Conservation (phyloP, 2,888 invertebrate species). For the Alentia gelatinosa region DNA sequence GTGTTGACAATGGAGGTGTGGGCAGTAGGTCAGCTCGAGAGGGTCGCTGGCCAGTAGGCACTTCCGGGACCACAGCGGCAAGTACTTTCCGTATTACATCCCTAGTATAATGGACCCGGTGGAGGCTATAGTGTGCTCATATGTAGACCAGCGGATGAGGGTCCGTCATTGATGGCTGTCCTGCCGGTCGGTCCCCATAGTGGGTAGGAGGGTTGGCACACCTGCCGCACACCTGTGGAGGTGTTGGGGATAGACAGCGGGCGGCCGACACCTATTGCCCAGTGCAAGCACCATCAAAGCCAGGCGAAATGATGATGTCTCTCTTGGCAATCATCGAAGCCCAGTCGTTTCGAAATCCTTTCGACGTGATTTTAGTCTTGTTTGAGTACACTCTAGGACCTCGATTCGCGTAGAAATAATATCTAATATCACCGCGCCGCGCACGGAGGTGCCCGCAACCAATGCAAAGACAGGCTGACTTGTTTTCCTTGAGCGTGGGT, state of each 20-base stretch:
- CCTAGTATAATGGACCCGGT: neutral
- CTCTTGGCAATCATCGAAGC: neutral
- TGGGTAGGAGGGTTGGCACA: neutral
- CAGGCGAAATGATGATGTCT: neutral
- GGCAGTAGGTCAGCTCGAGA: neutral
- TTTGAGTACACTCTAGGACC: neutral
- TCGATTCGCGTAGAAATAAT: neutral
- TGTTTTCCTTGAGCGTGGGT: neutral
- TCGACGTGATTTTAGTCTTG: neutral
- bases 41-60: neutral
- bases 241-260: neutral
- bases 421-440: neutral
- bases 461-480: neutral
- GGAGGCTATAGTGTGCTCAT: neutral
- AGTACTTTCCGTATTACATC: neutral
- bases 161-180: no score
- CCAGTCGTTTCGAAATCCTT: neutral
- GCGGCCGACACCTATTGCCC: neutral
- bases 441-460: neutral
- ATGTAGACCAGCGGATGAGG: no score
- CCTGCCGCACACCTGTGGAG: conserved; percentile 31
- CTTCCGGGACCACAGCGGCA: neutral
- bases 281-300: neutral
- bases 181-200: no score
- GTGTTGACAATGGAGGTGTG: neutral